Evolutionary conservation across 2,113 vertebrate genomes (phyloP), one percentile per base, ranked within the genome.

Genomic region (Chionis minor): DNA sequence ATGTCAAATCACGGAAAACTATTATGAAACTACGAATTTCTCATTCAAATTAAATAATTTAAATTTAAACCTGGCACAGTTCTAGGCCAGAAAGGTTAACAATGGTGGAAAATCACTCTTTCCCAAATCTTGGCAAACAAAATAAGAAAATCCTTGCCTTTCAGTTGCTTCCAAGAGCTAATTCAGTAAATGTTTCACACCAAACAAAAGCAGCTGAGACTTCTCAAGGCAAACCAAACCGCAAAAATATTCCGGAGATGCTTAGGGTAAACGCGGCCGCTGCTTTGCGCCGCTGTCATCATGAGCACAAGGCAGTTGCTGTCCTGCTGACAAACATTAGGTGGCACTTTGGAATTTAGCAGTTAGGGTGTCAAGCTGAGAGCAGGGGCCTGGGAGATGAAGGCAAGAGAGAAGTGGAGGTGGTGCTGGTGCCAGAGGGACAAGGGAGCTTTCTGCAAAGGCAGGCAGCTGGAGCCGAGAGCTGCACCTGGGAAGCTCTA

Each of bases 301-400:
- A 51, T 23, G 23, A 51, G 49, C 49, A 51, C 23, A 51, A 51
- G 23, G 12, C 49, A 24, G 49, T 6, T 94, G 96, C 90, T 88
- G 90, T 95, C 92, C 91, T 96, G 83, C 91, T 75, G 86, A 87
- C 95, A 95, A 94, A 95, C 95, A 89, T 92, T 66, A 92, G 95
- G 49, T 91, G 86, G 96, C 94, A 85, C 92, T 94, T 95, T 30
- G 89, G 88, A 94, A 96, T 90, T 56, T 32, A 65, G 65, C 62
- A 75, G 83, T 8, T 84, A 42, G 90, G 72, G 59, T 13, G 28
- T 12, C 38, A 58, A 92, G 69, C 4, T 78, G 47, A 82, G 49
- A 61, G 87, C 55, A 65, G 47, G 61, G 4, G 42, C 9, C 42
- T 18, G 3, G 15, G 79, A 81, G 45, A 70, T 42, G 65, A 71